Percentiles rank a stretch among this genome's conserved stretches.
Evolutionary conservation across 2,797 vertebrate genomes (phyloP).

Genomic region (Artibeus lituratus): DNA sequence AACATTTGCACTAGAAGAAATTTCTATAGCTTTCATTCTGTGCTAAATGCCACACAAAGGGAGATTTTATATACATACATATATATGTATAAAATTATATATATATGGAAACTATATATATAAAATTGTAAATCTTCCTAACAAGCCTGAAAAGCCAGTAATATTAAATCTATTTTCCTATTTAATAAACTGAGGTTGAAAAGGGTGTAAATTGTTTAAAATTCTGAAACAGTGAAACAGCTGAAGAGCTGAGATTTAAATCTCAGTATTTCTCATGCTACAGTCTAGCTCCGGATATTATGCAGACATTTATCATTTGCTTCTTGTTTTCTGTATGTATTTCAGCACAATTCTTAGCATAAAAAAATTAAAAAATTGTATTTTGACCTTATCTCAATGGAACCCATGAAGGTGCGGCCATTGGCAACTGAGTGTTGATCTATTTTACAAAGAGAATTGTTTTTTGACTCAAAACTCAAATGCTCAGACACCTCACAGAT

Average conservation of each 20-base stretch:
- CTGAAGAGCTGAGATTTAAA: background rate
- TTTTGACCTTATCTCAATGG: background rate
- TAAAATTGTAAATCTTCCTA: background rate
- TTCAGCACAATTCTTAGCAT: background rate
- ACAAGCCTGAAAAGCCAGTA: background rate
- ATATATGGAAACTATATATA: too few relatives aligned
- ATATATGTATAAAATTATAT: too few relatives aligned
- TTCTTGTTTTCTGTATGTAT: background rate
- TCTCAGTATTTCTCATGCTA: background rate
- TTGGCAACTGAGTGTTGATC: background rate
- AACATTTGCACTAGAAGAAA: background rate
- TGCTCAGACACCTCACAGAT: background rate
- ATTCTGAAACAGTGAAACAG: background rate
- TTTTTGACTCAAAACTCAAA: background rate
- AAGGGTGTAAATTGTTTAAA: background rate
- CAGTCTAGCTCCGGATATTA: background rate
- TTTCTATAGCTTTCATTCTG: background rate
- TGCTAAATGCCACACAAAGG: background rate
- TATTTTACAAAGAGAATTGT: background rate
- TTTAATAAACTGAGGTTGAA: slow-evolving; percentile 1
- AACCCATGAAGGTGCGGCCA: background rate
- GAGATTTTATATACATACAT: background rate
- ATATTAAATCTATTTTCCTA: background rate
- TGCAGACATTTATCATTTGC: background rate
- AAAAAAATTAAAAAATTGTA: background rate